Evolutionary conservation across 2,888 invertebrate species (phyloP), one percentile per base, ranked within the genome.

Genomic region (Stratiomys singularior): DNA sequence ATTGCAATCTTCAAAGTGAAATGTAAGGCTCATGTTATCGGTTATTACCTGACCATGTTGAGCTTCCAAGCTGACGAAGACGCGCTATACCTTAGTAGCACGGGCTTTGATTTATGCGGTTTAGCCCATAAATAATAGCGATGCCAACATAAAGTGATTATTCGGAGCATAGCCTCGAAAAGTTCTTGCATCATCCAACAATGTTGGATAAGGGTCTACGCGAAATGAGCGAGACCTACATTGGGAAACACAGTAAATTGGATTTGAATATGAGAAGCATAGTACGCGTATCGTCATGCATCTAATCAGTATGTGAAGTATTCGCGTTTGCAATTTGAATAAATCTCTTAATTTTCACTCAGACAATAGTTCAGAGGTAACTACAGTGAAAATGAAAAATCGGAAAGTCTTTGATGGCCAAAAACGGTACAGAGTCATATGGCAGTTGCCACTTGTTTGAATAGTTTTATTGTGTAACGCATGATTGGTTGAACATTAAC

Each of bases 1-100:
- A 78, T 78, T 78, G 78, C 78, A 58, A 71, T 64, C 60, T 64
- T 64, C 64, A 47, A 71, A 76, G 66, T 63, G 78, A 69, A 64
- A 56, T 58, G 66, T 72, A 66, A 72, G 66, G 56, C 66, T 78
- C 66, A 66, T 78, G 56, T 52, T 66, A 78, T 69, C 69, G 69
- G 69, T 69, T 69, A 69, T 69, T 69, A 69, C 46, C 69, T n/a
- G 46, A 30, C 69, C 69, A 69, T 69, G 69, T 69, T 69, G 5
- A 47, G 69, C 47, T 69, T 47, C 69, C 69, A 44, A 66, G 18
- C 44, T 66, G 37, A n/a, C n/a, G 11, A 72, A 18, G 56, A 56
- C 13, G 72, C 28, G 7, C 7, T 13, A 2, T n/a, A 7, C 18
- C 9, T 27, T 27, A 23, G n/a, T 28, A 18, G 11, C 25, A 13